These are phyloP conservation scores for Xylophagus ater DNA, from an alignment of 2,888 invertebrate species.

Conservation along the genomic window DNA sequence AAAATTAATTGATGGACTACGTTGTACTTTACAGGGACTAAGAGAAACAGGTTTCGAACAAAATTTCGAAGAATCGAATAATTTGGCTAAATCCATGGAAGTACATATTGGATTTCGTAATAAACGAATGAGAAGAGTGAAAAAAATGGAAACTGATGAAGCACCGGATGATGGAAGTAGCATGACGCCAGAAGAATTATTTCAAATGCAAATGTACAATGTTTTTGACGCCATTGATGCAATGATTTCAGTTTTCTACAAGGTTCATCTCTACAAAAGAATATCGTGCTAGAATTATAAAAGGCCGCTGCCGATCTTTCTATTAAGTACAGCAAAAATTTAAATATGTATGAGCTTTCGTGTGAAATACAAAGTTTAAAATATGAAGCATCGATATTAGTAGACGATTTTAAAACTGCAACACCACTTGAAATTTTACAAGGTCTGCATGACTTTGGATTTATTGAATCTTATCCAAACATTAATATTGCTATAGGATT, in stretches of 20 bases:
- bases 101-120: slow-evolving; percentile 2
- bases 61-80: no score
- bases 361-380: slow-evolving; percentile 1
- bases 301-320: not conserved
- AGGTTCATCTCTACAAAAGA: not conserved
- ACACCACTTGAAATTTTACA: slow-evolving; percentile 3
- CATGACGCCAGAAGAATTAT: not conserved
- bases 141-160: not conserved
- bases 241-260: not conserved
- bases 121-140: not conserved
- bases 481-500: not conserved
- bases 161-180: not conserved
- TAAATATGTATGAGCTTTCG: slow-evolving; percentile 1
- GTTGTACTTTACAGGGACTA: no score
- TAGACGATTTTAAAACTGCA: not conserved
- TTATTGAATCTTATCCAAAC: not conserved
- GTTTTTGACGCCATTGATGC: not conserved
- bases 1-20: no score
- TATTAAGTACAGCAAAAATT: slow-evolving; percentile 1
- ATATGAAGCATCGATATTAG: slow-evolving; percentile 1
- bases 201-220: not conserved
- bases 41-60: no score
- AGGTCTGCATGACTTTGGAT: not conserved
- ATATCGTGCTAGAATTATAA: not conserved
- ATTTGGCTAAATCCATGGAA: slow-evolving; percentile 4